phyloP scores from a whole-genome alignment of 2,888 invertebrate species.

The Conistra vaccinii region DNA sequence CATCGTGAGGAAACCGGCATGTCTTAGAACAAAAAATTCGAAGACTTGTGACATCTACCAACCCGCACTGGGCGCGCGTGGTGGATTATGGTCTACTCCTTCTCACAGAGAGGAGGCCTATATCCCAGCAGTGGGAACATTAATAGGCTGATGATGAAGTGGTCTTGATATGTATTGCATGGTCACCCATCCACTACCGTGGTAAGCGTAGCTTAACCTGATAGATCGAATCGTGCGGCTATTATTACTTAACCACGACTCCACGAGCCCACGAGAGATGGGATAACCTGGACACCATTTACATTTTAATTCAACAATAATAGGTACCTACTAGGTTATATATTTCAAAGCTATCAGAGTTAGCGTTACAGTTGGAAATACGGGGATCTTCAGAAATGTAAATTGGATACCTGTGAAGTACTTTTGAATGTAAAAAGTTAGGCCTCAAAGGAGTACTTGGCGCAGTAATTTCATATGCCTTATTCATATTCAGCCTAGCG shows the following conservation, averaged over 20 bases:
- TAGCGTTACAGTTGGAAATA: not conserved
- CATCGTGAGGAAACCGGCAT: too few relatives aligned
- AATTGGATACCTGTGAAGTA: conserved; percentile 36
- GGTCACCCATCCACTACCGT: not conserved
- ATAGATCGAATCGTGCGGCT: not conserved
- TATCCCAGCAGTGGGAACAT: too few relatives aligned
- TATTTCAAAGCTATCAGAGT: conserved; percentile 20
- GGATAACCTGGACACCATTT: conserved; percentile 17
- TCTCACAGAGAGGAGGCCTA: too few relatives aligned
- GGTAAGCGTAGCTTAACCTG: not conserved
- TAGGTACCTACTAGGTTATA: not conserved
- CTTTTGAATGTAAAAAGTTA: conserved; percentile 39
- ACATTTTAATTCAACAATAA: conserved; percentile 35
- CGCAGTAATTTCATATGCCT: conserved; percentile 11
- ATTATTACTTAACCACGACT: not conserved
- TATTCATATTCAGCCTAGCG: conserved; percentile 39
- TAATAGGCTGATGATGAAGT: too few relatives aligned
- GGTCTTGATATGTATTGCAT: not conserved
- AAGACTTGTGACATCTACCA: too few relatives aligned
- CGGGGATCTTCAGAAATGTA: conserved; percentile 39
- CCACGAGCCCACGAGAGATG: not conserved
- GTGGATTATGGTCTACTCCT: too few relatives aligned
- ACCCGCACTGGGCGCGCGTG: too few relatives aligned
- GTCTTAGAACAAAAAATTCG: too few relatives aligned
- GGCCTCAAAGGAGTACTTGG: conserved; percentile 35